phyloP scores from a whole-genome alignment of 2,113 vertebrate genomes.

The Menura novaehollandiae region DNA sequence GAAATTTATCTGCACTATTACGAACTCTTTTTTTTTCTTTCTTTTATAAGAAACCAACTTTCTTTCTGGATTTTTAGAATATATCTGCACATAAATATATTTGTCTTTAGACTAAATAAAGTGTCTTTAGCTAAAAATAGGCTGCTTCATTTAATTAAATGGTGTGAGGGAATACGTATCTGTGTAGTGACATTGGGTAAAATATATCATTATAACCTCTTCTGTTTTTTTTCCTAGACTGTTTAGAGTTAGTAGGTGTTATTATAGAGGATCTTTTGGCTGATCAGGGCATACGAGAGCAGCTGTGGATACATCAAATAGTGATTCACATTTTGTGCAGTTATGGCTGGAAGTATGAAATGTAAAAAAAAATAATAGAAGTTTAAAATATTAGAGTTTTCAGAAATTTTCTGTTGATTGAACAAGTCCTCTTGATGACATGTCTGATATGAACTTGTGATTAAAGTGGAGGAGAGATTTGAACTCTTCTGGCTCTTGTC shows the following conservation, averaged over 20 bases:
- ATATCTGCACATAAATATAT: background rate
- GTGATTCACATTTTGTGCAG: background rate
- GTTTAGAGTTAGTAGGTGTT: background rate
- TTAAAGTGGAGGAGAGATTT: background rate
- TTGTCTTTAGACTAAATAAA: background rate
- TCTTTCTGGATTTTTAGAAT: background rate
- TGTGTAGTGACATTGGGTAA: background rate
- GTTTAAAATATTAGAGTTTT: background rate
- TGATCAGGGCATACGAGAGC: conserved; percentile 3
- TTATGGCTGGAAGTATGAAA: background rate
- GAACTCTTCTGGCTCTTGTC: background rate
- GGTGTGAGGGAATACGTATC: background rate
- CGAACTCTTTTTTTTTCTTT: background rate
- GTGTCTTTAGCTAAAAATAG: background rate
- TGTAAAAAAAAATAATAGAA: background rate
- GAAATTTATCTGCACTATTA: background rate
- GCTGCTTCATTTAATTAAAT: background rate
- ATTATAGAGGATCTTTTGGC: background rate
- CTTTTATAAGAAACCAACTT: background rate
- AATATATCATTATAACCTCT: background rate
- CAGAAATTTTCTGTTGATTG: background rate
- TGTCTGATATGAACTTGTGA: background rate
- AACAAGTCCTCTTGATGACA: background rate
- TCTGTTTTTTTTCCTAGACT: background rate
- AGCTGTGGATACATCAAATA: conserved; percentile 7